phyloP scores from a whole-genome alignment of 1,140 invertebrate species.

The Drosophila kikkawai region DNA sequence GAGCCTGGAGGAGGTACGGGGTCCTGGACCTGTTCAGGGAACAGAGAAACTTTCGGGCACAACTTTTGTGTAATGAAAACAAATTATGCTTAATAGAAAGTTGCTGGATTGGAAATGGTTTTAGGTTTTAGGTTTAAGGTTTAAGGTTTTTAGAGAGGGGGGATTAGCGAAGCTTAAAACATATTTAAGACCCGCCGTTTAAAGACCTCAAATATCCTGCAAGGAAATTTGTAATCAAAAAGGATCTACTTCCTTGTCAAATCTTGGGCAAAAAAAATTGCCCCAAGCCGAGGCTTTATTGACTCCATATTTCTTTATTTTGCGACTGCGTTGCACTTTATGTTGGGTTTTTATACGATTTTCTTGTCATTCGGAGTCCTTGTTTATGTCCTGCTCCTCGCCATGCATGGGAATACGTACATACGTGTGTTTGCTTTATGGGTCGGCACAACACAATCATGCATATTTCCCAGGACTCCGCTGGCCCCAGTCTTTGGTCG shows the following conservation, averaged over 20 bases:
- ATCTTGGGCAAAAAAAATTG: slow-evolving; percentile 14
- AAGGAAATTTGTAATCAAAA: not conserved
- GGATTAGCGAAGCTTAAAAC: slow-evolving; percentile 10
- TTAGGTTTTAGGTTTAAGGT: slow-evolving; percentile 43
- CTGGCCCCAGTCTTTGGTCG: slow-evolving; percentile 20
- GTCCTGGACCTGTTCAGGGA: slow-evolving; percentile 1
- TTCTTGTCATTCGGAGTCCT: slow-evolving; percentile 45
- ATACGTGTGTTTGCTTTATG: slow-evolving; percentile 41
- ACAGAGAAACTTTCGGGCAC: slow-evolving; percentile 43
- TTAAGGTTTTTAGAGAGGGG: slow-evolving; percentile 24
- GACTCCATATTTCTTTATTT: slow-evolving; percentile 51
- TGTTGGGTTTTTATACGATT: slow-evolving; percentile 49
- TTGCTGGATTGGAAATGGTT: slow-evolving; percentile 59
- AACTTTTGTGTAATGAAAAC: slow-evolving; percentile 62
- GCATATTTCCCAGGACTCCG: slow-evolving; percentile 30
- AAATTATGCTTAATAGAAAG: slow-evolving; percentile 63
- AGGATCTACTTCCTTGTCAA: slow-evolving; percentile 20
- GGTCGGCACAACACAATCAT: slow-evolving; percentile 40
- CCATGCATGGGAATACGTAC: slow-evolving; percentile 15
- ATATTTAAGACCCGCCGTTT: not conserved
- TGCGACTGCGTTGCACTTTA: slow-evolving; percentile 46
- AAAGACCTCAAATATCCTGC: slow-evolving; percentile 4
- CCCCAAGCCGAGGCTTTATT: slow-evolving; percentile 17
- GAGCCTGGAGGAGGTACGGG: not conserved
- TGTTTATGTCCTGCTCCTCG: slow-evolving; percentile 36